Base-by-base conservation (phyloP, 2,113 vertebrate genomes). In the Brachypodius melanocephalos region DNA sequence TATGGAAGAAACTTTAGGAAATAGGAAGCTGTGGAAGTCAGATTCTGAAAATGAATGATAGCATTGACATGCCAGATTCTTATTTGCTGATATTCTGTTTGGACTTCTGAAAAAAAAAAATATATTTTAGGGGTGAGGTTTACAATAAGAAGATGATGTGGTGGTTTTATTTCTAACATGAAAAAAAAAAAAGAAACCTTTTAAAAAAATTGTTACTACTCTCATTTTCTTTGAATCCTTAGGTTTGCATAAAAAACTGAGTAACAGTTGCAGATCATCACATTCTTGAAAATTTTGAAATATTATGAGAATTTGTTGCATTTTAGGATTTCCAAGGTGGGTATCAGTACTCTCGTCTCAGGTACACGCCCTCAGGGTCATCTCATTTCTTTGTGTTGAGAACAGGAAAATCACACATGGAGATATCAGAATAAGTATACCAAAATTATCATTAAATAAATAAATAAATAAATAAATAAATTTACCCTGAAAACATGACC, bases 101-200 rank as follows among this genome's bases (percentile, higher is more conserved):
- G 8, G 28, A 63, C 10, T 59, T 52, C 12, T 32, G 6, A 8
- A 83, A n/a, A n/a, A n/a, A n/a, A n/a, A n/a, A n/a, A n/a, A n/a
- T n/a, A n/a, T n/a, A 46, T 34, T 29, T 26, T 40, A 3, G 7
- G 6, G 8, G 12, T 1, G 10, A 1, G 3, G 3, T 10, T 17
- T 22, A 26, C 2, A 7, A 51, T 32, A 45, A 51, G 26, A 36
- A 8, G 3, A 68, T 18, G 14, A 18, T 4, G 8, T 21, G 4
- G 5, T 40, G 20, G 1, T 13, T 38, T 63, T 34, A 6, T 67
- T 76, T 84, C 40, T 71, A 40, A 55, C 15, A 1, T 55, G 5
- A 82, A 82, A 84, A 65, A 6, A 34, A 22, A 28, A 85, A 58
- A 71, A 52, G 0, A 31, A 28, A 8, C 1, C 43, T n/a, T 21